Evolutionary conservation across 1,140 invertebrate species (phyloP), one percentile per base, ranked within the genome.

Genomic region (Callitettix versicolor): DNA sequence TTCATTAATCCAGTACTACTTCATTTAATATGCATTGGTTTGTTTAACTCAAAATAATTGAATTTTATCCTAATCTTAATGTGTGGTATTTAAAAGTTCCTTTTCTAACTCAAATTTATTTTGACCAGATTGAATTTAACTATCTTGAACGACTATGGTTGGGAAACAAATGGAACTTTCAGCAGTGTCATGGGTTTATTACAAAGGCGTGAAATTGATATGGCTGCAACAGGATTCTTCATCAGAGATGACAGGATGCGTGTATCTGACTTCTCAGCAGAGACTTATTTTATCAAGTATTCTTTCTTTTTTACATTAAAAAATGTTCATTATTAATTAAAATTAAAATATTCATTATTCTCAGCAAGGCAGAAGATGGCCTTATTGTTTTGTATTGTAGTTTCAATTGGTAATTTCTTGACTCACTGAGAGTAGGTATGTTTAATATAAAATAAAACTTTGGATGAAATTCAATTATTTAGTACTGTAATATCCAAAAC

Each of bases 101-200:
- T n/a, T n/a, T n/a, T n/a, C n/a, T n/a, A n/a, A n/a, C n/a, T n/a
- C n/a, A n/a, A n/a, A n/a, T n/a, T n/a, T n/a, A n/a, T n/a, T n/a
- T n/a, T n/a, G n/a, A n/a, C n/a, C n/a, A n/a, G n/a, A n/a, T n/a
- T n/a, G n/a, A n/a, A n/a, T n/a, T n/a, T n/a, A n/a, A 68, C 63
- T 33, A 72, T 75, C 58, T 69, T 73, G 30, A 69, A 74, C 42
- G 64, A 74, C 33, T 78, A 75, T 60, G 76, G 76, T 3, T 76
- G 74, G 68, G 64, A 74, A 47, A 60, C 55, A 0, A 77, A 79
- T 59, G 76, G 75, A 1, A 68, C 74, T 0, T 79, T 77, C 54
- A 67, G 74, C 60, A 76, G 76, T 1, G 53, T 77, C 12, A 69
- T 72, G 66, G 76, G 76, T 30, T 58, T 66, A 20, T 68, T 79